Evolutionary conservation across 2,113 vertebrate genomes (phyloP), one percentile per base, ranked within the genome.

Genomic region (Ptilorrhoa leucosticta): DNA sequence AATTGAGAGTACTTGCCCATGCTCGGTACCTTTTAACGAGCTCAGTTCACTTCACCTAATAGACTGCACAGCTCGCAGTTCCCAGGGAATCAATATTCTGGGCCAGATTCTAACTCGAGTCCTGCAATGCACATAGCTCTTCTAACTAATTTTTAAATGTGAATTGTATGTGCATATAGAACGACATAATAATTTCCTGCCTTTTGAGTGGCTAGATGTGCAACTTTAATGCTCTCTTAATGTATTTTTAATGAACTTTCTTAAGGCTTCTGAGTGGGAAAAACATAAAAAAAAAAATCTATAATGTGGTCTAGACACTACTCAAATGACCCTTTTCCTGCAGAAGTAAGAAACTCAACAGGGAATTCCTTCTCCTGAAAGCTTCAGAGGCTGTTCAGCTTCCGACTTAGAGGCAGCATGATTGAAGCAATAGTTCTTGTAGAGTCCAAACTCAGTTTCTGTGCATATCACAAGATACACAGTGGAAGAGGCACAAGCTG

Each of bases 191-290:
- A 76, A 96, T 96, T 93, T 91, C 77, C 89, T 89, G 66, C 63
- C 61, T 94, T 96, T 80, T 95, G 89, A 87, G 53, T 87, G 93
- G 78, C 81, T 95, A 64, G 84, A 89, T 91, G 81, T 73, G 75
- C 85, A 93, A 73, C 68, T 90, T 86, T 80, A 93, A 94, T 94
- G 85, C 86, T 88, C 78, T 48, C 70, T 94, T 94, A 93, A 97
- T 97, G 78, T 86, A 93, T 90, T 91, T 96, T 96, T 96, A 85
- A 96, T 96, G 91, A 90, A 58, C 71, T 96, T 95, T 96, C 71
- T 84, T 90, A 90, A 82, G 70, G 63, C 63, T 89, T 92, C 61
- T 71, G 83, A 92, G 94, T 80, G 90, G 85, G 71, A 79, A 89
- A 91, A 94, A 70, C 2, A 5, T 89, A 53, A 89, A 90, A 85